These are phyloP conservation scores for Xestoiulus laeticollis DNA, from an alignment of 2,888 invertebrate species.

Conservation along the genomic window DNA sequence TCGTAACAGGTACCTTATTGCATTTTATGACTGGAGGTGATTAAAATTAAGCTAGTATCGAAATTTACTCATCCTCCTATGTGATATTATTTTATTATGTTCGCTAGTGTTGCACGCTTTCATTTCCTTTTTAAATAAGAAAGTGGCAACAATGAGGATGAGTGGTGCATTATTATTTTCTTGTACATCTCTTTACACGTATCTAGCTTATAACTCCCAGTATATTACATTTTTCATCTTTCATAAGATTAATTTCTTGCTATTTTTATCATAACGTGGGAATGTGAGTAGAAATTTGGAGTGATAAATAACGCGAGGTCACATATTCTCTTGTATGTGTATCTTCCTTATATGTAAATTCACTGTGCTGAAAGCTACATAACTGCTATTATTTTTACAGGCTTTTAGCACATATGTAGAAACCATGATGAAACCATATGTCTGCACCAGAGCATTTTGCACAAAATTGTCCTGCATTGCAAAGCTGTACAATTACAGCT, in stretches of 20 bases:
- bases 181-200: neutral
- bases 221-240: neutral
- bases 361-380: no score
- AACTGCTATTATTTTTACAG: no score
- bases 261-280: neutral
- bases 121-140: neutral
- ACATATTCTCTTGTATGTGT: no score
- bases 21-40: neutral
- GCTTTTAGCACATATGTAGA: no score
- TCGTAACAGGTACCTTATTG: constrained; percentile 1
- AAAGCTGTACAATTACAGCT: no score
- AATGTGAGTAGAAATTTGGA: neutral
- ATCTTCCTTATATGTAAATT: no score
- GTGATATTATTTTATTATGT: neutral
- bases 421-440: no score
- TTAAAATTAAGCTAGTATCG: neutral
- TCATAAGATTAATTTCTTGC: neutral
- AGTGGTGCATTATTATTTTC: neutral
- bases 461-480: no score
- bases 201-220: neutral
- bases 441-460: no score
- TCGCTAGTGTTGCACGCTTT: neutral
- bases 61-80: neutral
- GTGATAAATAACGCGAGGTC: neutral
- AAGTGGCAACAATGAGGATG: neutral